Evolutionary conservation across 92 coral and sea anemone genomes (phyloP).

Genomic region (Heteractis magnifica): DNA sequence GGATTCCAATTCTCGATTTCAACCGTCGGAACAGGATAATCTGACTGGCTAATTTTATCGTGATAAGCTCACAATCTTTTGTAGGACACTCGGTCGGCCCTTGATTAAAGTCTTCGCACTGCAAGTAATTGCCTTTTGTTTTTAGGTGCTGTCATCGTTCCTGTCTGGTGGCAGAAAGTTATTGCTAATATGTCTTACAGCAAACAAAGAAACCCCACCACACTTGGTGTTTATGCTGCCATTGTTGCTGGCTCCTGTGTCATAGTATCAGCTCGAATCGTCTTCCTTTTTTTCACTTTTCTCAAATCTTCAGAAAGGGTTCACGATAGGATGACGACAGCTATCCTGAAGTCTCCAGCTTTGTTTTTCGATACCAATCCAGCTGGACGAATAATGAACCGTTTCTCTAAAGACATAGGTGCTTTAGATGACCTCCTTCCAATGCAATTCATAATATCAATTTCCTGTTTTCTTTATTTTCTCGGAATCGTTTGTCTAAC

Average conservation of each 20-base stretch:
- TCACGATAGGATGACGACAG: constrained; percentile 26
- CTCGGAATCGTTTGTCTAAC: constrained; percentile 49
- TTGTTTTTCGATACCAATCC: constrained; percentile 43
- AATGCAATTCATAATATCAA: constrained; percentile 11
- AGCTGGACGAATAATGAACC: constrained; percentile 49
- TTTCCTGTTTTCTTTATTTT: constrained; percentile 33
- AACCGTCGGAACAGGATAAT: no score
- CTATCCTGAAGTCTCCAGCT: constrained; percentile 30
- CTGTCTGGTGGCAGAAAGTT: background rate
- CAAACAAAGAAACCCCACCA: background rate
- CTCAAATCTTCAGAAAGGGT: constrained; percentile 51
- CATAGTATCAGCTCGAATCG: background rate
- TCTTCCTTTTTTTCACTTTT: background rate
- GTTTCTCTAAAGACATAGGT: constrained; percentile 23
- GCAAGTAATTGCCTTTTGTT: no score
- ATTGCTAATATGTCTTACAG: background rate
- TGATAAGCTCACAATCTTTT: no score
- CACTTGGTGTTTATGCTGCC: background rate
- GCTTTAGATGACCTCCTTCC: background rate
- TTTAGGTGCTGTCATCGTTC: background rate
- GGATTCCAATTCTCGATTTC: no score
- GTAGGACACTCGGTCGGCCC: no score
- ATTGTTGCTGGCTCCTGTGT: background rate
- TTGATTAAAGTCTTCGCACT: no score
- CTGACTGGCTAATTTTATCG: no score